Evolutionary conservation across 2,888 invertebrate genomes (phyloP).

Genomic region (Noctua janthina): DNA sequence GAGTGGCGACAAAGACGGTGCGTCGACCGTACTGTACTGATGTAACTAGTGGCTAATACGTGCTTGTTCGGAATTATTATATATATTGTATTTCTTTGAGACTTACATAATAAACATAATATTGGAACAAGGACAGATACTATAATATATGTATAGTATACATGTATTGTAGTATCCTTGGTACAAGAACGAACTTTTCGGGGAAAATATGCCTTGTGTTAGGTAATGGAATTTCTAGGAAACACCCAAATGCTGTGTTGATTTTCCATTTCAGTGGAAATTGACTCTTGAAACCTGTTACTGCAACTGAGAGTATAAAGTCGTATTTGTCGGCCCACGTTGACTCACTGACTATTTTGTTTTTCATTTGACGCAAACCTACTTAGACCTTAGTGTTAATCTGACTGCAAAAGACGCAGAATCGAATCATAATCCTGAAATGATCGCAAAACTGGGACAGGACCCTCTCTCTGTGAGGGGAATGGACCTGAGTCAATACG

Average conservation of each 20-base stretch:
- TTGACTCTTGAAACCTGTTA: background rate
- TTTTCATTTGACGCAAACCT: background rate
- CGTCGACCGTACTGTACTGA: conserved; percentile 1
- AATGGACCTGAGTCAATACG: background rate
- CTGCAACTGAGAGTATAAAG: background rate
- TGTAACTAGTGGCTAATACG: conserved; percentile 30
- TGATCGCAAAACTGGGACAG: background rate
- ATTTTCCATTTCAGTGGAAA: no score
- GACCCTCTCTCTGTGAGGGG: background rate
- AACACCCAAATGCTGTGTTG: background rate
- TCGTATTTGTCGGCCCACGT: background rate
- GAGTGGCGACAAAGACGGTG: conserved; percentile 20
- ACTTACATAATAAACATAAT: background rate
- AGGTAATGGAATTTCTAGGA: background rate
- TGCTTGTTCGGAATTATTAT: conserved; percentile 23
- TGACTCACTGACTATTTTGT: background rate
- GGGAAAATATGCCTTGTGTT: background rate
- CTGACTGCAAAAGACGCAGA: background rate
- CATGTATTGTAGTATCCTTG: background rate
- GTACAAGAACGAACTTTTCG: background rate
- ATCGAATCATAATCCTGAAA: background rate
- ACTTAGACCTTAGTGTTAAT: background rate
- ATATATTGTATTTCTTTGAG: conserved; percentile 16
- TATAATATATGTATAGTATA: background rate
- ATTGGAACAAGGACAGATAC: background rate